These are phyloP conservation scores for Drosophila nr. perissopoda DNA, from an alignment of 2,888 invertebrate genomes.

Conservation along the genomic window DNA sequence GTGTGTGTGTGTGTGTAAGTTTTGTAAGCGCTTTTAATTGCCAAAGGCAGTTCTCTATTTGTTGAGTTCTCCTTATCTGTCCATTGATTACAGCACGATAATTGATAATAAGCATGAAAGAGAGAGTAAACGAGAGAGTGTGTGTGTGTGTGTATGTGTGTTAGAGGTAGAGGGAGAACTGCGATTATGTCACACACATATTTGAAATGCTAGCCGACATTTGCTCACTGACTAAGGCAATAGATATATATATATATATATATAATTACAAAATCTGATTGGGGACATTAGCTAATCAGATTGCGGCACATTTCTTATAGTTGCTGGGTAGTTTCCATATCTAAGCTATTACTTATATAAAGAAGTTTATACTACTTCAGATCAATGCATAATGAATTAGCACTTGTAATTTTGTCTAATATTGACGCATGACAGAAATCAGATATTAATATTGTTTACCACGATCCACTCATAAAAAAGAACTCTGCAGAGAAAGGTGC, in stretches of 20 bases:
- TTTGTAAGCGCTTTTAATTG: conserved; percentile 67
- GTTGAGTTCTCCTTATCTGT: conserved; percentile 66
- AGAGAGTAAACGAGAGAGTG: conserved; percentile 41
- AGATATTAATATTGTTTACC: conserved; percentile 4
- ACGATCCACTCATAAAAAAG: conserved; percentile 3
- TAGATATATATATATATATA: neutral
- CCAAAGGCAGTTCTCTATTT: conserved; percentile 58
- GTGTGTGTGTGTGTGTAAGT: conserved; percentile 31
- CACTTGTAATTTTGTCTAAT: conserved; percentile 44
- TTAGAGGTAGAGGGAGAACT: conserved; percentile 30
- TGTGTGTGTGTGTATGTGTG: conserved; percentile 5
- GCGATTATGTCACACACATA: conserved; percentile 58
- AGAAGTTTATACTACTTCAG: neutral
- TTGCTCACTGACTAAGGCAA: conserved; percentile 33
- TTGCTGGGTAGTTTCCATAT: neutral
- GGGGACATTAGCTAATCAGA: conserved; percentile 42
- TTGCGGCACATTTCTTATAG: conserved; percentile 3
- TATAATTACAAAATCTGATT: conserved; percentile 68
- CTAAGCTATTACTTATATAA: neutral
- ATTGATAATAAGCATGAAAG: conserved; percentile 52
- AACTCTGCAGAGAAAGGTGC: conserved; percentile 53
- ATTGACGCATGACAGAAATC: conserved; percentile 24
- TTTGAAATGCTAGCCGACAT: conserved; percentile 25
- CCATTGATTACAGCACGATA: conserved; percentile 57
- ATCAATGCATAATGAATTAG: conserved; percentile 38